Conservation (phyloP, 2,113 vertebrate genomes). For the Artemisiospiza belli region DNA sequence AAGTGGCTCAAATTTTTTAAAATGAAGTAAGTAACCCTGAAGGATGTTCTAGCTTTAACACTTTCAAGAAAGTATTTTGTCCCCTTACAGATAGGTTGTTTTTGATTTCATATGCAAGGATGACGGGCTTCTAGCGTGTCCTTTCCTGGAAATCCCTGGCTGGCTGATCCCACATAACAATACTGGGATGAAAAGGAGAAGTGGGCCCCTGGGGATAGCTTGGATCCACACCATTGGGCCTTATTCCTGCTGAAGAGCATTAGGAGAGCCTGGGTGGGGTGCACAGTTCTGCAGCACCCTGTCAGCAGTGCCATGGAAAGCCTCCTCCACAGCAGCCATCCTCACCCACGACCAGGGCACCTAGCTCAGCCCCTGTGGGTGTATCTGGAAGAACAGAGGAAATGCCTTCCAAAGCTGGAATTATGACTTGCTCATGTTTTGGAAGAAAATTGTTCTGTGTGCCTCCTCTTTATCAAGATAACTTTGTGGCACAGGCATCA, state of each 20-base stretch:
- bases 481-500: background rate
- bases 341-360: background rate
- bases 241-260: rapidly evolving
- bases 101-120: background rate
- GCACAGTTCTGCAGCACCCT: rapidly evolving
- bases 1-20: background rate
- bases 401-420: background rate
- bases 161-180: background rate
- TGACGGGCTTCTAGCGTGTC: background rate
- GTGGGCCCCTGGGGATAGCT: background rate
- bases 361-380: background rate
- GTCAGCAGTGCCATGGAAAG: background rate
- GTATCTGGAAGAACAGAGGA: background rate
- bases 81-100: background rate
- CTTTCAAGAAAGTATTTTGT: background rate
- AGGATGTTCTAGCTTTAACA: background rate
- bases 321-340: background rate
- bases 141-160: background rate
- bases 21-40: background rate
- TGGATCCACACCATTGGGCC: rapidly evolving
- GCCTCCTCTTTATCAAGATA: background rate
- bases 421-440: background rate
- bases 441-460: background rate
- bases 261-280: background rate
- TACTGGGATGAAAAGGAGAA: background rate